Evolutionary conservation across 2,113 vertebrate species (phyloP).

Genomic region (Saimiri boliviensis): DNA sequence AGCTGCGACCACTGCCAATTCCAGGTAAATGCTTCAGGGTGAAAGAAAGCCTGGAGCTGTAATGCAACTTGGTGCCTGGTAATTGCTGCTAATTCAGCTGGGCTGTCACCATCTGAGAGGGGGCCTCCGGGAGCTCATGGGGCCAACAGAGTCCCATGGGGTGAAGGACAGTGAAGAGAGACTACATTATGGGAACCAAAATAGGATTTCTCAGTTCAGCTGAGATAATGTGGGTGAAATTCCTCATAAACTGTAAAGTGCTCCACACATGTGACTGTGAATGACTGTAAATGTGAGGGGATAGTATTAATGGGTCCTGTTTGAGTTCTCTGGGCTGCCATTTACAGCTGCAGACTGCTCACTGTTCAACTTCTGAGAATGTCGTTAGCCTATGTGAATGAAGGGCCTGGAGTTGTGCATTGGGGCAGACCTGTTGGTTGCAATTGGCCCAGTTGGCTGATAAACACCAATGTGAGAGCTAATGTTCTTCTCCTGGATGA

Average conservation of each 20-base stretch:
- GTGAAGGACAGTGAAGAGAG: slow-evolving; percentile 11
- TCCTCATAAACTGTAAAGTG: neutral
- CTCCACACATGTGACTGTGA: neutral
- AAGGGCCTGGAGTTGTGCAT: neutral
- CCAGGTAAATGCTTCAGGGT: slow-evolving; percentile 75
- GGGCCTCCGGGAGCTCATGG: neutral
- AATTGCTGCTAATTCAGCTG: slow-evolving; percentile 60
- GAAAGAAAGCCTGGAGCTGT: neutral
- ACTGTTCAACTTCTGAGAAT: neutral
- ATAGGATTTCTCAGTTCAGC: slow-evolving; percentile 25
- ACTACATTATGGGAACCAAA: neutral
- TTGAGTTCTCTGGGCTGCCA: neutral
- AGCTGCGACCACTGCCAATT: slow-evolving; percentile 61
- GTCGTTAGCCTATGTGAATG: neutral
- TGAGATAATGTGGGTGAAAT: slow-evolving; percentile 10
- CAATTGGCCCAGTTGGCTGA: neutral
- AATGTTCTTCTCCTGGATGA: neutral
- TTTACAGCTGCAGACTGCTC: neutral
- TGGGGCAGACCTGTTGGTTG: neutral
- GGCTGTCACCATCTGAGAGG: slow-evolving; percentile 49
- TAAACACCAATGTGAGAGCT: neutral
- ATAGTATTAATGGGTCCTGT: neutral
- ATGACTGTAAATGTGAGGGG: neutral
- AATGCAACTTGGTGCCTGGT: neutral
- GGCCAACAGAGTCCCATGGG: neutral